These are phyloP conservation scores for Procambarus virginalis DNA, from an alignment of 1,140 invertebrate species.

Conservation along the genomic window DNA sequence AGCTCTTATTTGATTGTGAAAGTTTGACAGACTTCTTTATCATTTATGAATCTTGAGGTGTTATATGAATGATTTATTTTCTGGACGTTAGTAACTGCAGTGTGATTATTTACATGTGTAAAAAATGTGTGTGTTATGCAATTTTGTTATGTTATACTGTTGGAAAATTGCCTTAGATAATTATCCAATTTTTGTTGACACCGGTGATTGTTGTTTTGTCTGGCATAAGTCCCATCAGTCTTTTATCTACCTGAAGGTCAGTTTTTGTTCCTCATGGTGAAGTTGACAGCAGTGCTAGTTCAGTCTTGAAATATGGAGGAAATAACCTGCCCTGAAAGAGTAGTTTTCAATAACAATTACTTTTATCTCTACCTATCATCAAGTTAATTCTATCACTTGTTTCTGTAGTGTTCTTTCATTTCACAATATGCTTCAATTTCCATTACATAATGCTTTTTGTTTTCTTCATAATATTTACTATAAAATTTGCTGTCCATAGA, in stretches of 20 bases:
- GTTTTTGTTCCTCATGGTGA: slow-evolving; percentile 49
- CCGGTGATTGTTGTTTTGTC: neutral
- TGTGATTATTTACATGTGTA: neutral
- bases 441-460: too few relatives aligned
- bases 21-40: neutral
- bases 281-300: slow-evolving; percentile 54
- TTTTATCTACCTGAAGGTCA: neutral
- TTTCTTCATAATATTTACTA: too few relatives aligned
- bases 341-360: neutral
- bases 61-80: neutral
- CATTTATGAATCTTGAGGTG: neutral
- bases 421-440: too few relatives aligned
- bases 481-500: neutral
- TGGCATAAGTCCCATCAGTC: neutral
- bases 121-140: neutral
- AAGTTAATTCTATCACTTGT: too few relatives aligned
- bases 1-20: slow-evolving; percentile 23
- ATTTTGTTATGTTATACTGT: neutral
- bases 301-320: slow-evolving; percentile 44
- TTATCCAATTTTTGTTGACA: neutral
- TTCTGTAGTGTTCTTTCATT: too few relatives aligned
- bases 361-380: neutral
- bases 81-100: neutral
- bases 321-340: slow-evolving; percentile 46
- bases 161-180: neutral